Evolutionary conservation across 2,113 vertebrate species (phyloP).

Genomic region (Odontesthes bonariensis): DNA sequence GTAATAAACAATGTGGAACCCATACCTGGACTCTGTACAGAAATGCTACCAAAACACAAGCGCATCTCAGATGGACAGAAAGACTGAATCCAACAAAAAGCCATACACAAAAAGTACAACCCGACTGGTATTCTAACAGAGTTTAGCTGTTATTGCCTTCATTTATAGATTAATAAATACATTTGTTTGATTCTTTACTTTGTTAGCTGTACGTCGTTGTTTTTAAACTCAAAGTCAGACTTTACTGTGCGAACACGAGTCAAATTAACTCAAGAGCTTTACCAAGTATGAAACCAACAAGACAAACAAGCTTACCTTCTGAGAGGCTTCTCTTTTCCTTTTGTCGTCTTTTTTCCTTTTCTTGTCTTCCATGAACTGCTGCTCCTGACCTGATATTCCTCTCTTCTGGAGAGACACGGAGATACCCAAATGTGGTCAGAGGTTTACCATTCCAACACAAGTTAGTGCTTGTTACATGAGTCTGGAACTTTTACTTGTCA

Average conservation of each 20-base stretch:
- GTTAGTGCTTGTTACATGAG: background rate
- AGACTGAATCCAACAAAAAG: too few species aligned
- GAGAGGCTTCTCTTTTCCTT: constrained; percentile 99
- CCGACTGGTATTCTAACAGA: too few species aligned
- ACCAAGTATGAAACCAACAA: background rate
- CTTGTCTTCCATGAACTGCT: constrained; percentile 99
- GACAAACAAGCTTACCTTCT: constrained; percentile 87
- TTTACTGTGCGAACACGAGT: background rate
- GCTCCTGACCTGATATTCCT: constrained; percentile 96
- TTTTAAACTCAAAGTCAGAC: too few species aligned
- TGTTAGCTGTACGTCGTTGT: too few species aligned
- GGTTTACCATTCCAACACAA: background rate
- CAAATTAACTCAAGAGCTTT: background rate
- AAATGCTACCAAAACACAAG: too few species aligned
- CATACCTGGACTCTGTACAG: too few species aligned
- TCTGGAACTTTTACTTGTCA: background rate
- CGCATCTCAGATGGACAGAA: too few species aligned
- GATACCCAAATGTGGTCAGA: background rate
- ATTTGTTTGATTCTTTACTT: too few species aligned
- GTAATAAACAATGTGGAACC: too few species aligned
- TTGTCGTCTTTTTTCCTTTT: constrained; percentile 99
- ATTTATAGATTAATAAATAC: too few species aligned
- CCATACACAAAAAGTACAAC: too few species aligned
- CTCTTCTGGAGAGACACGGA: constrained; percentile 81
- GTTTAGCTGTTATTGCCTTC: too few species aligned